A percentile compares a stretch with the other conserved stretches of the same genome.
phyloP scores from a whole-genome alignment of 2,797 vertebrate genomes.

The Luscinia megarhynchos region DNA sequence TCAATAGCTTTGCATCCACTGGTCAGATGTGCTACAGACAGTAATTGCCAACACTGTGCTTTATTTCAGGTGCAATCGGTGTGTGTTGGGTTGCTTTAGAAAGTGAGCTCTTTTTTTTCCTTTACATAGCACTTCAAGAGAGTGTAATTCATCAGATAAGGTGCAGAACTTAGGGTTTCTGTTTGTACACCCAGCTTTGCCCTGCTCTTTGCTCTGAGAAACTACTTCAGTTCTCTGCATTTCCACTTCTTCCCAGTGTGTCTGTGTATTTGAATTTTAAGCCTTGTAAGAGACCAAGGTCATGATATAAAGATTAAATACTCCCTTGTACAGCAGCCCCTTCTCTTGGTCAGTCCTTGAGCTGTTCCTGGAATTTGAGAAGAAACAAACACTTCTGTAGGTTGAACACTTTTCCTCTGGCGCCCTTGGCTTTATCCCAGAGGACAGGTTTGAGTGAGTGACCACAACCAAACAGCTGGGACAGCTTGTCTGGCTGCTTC shows the following conservation, averaged over 20 bases:
- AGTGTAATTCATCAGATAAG: not conserved
- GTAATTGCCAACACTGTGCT: not conserved
- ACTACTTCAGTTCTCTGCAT: not conserved
- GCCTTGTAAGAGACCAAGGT: not conserved
- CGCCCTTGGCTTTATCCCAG: not conserved
- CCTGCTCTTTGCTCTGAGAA: not conserved
- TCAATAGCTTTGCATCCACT: not conserved
- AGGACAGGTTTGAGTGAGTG: not conserved
- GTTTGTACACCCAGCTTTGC: not conserved
- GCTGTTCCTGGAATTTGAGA: slow-evolving; percentile 12
- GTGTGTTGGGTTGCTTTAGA: not conserved
- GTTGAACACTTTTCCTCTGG: not conserved
- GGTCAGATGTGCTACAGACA: not conserved
- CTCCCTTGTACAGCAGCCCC: not conserved
- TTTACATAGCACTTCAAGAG: not conserved
- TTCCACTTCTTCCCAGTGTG: not conserved
- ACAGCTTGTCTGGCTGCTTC: not conserved
- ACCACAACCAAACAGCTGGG: not conserved
- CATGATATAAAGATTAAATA: not conserved
- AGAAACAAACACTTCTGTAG: not conserved
- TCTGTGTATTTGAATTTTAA: not conserved
- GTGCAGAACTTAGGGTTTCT: not conserved
- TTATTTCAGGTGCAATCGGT: not conserved
- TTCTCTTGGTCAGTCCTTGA: not conserved
- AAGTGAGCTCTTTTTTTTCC: not conserved